Conservation (phyloP, 30 jellyfish, hydroid and myxozoan species). For the Rhopilema esculentum region DNA sequence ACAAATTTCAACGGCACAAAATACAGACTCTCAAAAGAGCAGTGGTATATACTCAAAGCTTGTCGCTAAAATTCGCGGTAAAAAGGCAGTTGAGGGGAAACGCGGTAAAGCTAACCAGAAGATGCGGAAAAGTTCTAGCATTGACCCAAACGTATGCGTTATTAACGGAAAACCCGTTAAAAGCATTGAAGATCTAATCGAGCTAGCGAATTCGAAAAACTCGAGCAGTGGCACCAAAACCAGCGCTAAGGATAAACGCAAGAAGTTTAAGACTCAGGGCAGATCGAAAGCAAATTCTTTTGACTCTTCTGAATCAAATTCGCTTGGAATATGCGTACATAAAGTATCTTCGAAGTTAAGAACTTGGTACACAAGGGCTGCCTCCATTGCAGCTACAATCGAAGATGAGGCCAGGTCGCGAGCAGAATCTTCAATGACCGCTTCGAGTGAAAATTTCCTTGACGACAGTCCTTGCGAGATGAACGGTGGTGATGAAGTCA, state of each 20-base stretch:
- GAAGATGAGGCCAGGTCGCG: conserved; percentile 58
- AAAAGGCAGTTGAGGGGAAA: conserved; percentile 11
- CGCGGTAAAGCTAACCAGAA: conserved; percentile 5
- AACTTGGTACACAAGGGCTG: conserved; percentile 66
- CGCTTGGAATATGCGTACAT: conserved; percentile 33
- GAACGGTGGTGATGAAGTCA: conserved; percentile 2
- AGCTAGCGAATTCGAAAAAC: conserved; percentile 10
- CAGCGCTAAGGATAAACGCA: conserved; percentile 36
- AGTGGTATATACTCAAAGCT: conserved; percentile 41
- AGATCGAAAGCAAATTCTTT: conserved; percentile 57
- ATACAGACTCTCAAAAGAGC: conserved; percentile 1
- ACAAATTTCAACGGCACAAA: not conserved
- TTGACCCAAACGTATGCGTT: conserved; percentile 3
- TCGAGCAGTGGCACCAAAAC: conserved; percentile 1
- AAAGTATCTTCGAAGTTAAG: conserved; percentile 55
- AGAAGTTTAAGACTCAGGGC: not conserved
- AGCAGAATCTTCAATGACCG: conserved; percentile 49
- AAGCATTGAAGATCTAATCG: conserved; percentile 60
- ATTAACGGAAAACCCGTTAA: conserved; percentile 10
- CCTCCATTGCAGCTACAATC: conserved; percentile 49
- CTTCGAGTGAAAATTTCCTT: conserved; percentile 42
- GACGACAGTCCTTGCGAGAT: conserved; percentile 16
- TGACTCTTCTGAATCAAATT: conserved; percentile 40
- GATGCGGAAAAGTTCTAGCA: not conserved
- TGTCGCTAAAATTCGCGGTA: conserved; percentile 53